Conservation (phyloP, 2,797 vertebrate genomes). For the Spinus olivaceus region DNA sequence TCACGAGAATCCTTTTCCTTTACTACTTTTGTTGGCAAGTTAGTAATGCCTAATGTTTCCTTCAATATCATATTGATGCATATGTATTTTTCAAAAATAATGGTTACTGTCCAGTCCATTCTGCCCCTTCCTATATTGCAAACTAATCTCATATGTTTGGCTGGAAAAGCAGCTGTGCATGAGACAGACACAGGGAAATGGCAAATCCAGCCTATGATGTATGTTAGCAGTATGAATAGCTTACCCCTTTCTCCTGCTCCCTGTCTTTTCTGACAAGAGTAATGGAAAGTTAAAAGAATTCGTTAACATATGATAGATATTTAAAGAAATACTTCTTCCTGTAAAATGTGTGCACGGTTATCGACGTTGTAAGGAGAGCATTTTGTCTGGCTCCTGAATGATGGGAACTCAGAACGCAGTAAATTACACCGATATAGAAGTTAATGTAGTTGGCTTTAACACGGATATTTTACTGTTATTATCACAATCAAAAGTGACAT, state of each 20-base stretch:
- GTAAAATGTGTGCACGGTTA: background rate
- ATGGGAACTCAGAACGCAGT: conserved; percentile 4
- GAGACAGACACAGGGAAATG: background rate
- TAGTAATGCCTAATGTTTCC: background rate
- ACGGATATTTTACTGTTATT: conserved; percentile 41
- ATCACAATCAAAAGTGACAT: conserved; percentile 45
- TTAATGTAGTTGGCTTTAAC: conserved; percentile 57
- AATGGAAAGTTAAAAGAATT: conserved; percentile 51
- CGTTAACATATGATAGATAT: conserved; percentile 25
- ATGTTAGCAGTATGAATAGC: background rate
- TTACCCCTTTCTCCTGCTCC: background rate
- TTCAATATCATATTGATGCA: background rate
- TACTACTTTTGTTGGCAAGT: background rate
- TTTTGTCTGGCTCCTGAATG: conserved; percentile 30
- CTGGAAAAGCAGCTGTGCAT: background rate
- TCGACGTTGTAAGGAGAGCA: background rate
- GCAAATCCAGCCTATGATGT: background rate
- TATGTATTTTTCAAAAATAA: background rate
- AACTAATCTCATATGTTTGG: background rate
- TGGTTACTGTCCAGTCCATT: background rate
- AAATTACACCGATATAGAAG: conserved; percentile 49
- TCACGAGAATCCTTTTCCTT: background rate
- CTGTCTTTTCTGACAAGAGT: conserved; percentile 9
- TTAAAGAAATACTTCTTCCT: conserved; percentile 52
- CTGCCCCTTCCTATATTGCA: background rate